Evolutionary conservation across 1,140 invertebrate species (phyloP), one percentile per base, ranked within the genome.

Genomic region (Zaprionus inermis): DNA sequence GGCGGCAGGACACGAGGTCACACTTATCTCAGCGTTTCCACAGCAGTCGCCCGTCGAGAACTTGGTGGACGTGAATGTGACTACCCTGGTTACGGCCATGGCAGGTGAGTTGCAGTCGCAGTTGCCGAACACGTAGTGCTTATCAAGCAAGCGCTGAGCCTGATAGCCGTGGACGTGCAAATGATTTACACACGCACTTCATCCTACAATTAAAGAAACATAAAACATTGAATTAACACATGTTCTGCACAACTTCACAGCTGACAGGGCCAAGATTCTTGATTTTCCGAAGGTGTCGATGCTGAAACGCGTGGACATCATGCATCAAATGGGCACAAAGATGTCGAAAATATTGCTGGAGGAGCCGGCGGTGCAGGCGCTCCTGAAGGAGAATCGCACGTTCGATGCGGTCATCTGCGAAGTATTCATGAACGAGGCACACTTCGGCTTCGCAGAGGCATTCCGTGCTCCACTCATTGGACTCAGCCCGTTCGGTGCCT

Each of bases 1-100:
- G 0, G 78, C 55, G 3, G 92, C 90, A 30, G 94, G 94, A 11
- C 95, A 95, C 75, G 88, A 94, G 10, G 92, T 95, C 1, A 94
- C 94, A 0, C 77, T 95, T 0, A 79, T 94, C 7, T 94, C 93
- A 52, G 73, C 93, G 5, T 94, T 93, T 78, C 92, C 93, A 0
- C 85, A 93, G 18, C 93, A 93, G 38, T 88, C 89, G 14, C 85
- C 92, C 0, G 41, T 92, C 1, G 81, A 91, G 11, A 94, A 94
- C 66, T 94, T 94, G 28, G 85, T 73, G 0, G 93, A 95, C 68
- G 73, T 86, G 0, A 14, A 30, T 12, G 52, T 70, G 6, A 63
- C 79, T 1, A 51, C 16, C 5, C 28, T 66, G 6, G 72, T 79
- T 7, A 7, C 34, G 22, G 54, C 56, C 6, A 83, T 90, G 86